Conservation (phyloP, 2,888 invertebrate species). For the Drosophila atripex region DNA sequence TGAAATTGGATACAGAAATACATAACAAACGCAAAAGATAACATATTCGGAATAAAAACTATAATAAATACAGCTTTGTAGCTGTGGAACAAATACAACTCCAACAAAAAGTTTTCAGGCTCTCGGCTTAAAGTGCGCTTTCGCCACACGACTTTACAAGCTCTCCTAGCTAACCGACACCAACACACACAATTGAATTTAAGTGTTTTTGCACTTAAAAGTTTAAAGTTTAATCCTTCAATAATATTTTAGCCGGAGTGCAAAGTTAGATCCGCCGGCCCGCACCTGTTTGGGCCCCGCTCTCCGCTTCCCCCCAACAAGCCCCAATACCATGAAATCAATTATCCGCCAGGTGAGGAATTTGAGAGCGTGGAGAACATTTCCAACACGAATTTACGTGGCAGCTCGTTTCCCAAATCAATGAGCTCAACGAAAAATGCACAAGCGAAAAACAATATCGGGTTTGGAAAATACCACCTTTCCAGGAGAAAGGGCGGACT, state of each 20-base stretch:
- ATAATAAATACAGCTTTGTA: conserved; percentile 60
- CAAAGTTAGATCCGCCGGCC: conserved; percentile 62
- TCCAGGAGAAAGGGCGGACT: not conserved
- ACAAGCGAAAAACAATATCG: not conserved
- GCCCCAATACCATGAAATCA: conserved; percentile 41
- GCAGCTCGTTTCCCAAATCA: conserved; percentile 55
- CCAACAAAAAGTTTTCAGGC: conserved; percentile 67
- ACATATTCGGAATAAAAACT: conserved; percentile 20
- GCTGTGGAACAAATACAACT: conserved; percentile 57
- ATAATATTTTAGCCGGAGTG: conserved; percentile 75
- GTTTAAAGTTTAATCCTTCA: conserved; percentile 79
- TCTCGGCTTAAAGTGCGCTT: conserved; percentile 61
- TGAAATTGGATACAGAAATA: not conserved
- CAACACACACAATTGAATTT: conserved; percentile 66
- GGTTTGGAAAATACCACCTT: not conserved
- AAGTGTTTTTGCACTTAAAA: conserved; percentile 79
- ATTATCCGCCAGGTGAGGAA: conserved; percentile 51
- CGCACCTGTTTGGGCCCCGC: conserved; percentile 14
- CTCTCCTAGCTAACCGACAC: conserved; percentile 20
- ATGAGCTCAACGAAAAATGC: conserved; percentile 18
- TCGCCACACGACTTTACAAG: conserved; percentile 46
- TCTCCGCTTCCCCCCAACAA: not conserved
- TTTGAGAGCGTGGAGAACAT: conserved; percentile 26
- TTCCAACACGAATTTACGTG: conserved; percentile 22
- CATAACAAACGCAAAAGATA: conserved; percentile 1